These are phyloP conservation scores for Aethes cnicana DNA, from an alignment of 2,888 invertebrate genomes.

Conservation along the genomic window DNA sequence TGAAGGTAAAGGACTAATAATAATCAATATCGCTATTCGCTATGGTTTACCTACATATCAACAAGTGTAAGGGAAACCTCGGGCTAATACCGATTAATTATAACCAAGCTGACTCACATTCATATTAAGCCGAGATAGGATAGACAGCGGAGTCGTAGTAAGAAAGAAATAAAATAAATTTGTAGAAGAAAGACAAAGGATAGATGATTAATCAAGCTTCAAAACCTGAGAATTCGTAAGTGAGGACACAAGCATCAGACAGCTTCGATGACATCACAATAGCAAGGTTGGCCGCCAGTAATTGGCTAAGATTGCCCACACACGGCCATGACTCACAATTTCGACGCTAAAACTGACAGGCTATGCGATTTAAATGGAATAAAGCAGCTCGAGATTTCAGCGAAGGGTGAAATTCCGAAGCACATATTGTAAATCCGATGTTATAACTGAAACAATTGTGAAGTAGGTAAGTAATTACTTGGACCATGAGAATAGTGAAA, in stretches of 20 bases:
- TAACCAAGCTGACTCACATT: no score
- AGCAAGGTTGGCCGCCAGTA: conserved; percentile 58
- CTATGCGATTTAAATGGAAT: conserved; percentile 10
- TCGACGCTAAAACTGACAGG: conserved; percentile 39
- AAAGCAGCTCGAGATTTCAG: conserved; percentile 1
- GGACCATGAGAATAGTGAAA: no score
- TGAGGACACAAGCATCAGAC: conserved; percentile 1
- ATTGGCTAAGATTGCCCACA: conserved; percentile 66
- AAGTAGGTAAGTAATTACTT: no score
- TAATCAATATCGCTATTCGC: no score
- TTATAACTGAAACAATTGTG: no score
- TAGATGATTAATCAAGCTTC: background rate
- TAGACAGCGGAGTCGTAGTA: background rate
- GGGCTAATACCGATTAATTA: no score
- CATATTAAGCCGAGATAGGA: no score
- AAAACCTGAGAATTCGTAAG: background rate
- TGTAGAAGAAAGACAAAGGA: background rate
- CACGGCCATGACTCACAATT: conserved; percentile 61
- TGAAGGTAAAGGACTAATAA: no score
- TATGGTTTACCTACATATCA: no score
- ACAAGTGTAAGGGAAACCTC: no score
- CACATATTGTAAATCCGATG: no score
- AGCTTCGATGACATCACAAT: conserved; percentile 50
- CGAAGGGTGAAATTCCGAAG: no score
- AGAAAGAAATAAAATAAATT: background rate